Evolutionary conservation across 2,797 vertebrate genomes (phyloP), one percentile per base, ranked within the genome.

Genomic region (Dromococcyx pavoninus): DNA sequence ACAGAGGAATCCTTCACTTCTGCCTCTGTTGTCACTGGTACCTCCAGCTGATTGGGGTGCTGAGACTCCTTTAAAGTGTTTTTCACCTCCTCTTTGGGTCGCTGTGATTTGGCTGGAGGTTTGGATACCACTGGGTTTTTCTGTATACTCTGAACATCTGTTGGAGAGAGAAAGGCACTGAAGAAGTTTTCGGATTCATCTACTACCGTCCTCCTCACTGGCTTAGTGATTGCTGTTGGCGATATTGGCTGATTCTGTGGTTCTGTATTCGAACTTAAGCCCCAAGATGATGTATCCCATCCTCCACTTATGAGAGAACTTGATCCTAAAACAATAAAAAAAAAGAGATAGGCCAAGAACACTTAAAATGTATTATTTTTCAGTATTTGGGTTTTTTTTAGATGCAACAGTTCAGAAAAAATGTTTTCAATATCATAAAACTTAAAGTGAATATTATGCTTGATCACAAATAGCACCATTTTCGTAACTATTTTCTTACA

Each of bases 161-260:
- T 96, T 1, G 98, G 96, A 54, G 98, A 93, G 69, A 99, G 97
- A 97, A 99, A 99, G 98, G 98, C 98, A 99, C 98, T 99, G 95
- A 99, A 99, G 98, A 99, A 99, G 95, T 97, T 99, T 91, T 99
- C 99, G 0, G 99, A 99, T 94, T 99, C 99, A 91, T 99, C 99
- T 53, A 99, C 98, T 23, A 99, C 98, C 0, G 98, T 99, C 91
- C 99, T 98, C 80, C 98, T 99, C 83, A 99, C 99, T 0, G 99
- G 99, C 56, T 98, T 99, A 43, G 99, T 99, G 69, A 99, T 99
- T 88, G 99, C 99, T 93, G 98, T 98, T 13, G 99, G 99, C 0
- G 99, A 96, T n/a, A 81, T 46, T 1, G 98, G 97, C 74, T 98
- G 98, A 77, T 96, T 97, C 80, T 97, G 97, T 51, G 97, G 89